Evolutionary conservation across 2,797 vertebrate species (phyloP).

Genomic region (Prunella strophiata): DNA sequence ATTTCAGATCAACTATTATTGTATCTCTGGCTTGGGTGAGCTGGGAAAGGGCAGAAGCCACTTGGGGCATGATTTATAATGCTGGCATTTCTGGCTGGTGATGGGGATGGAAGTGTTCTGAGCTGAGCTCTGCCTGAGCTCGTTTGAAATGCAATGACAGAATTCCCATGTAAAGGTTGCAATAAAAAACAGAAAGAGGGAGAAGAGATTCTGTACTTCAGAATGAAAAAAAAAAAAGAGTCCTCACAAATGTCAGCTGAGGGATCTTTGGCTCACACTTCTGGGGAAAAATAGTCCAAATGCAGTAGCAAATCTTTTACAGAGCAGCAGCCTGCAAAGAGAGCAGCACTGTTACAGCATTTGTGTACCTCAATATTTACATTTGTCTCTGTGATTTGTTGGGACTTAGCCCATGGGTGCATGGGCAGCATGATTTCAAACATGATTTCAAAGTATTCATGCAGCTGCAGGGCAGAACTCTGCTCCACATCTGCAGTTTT

Average conservation of each 20-base stretch:
- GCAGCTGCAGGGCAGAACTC: not conserved
- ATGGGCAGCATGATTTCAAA: not conserved
- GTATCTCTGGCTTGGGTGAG: conserved; percentile 38
- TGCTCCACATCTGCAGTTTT: not conserved
- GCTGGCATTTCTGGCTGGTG: conserved; percentile 48
- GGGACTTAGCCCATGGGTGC: not conserved
- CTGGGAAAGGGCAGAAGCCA: conserved; percentile 47
- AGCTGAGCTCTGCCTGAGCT: not conserved
- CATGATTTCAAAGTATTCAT: not conserved
- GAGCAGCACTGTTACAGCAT: not conserved
- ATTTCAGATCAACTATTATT: conserved; percentile 39
- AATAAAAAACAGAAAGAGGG: conserved; percentile 1
- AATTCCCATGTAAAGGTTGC: not conserved
- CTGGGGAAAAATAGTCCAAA: not conserved
- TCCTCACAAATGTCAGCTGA: conserved; percentile 15
- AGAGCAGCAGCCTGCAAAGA: not conserved
- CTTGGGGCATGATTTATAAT: conserved; percentile 36
- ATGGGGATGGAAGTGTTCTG: not conserved
- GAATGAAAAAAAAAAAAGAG: conserved; percentile 1
- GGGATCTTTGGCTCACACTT: not conserved
- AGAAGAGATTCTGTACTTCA: not conserved
- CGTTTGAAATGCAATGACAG: conserved; percentile 23
- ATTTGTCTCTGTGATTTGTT: not conserved
- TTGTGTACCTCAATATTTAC: not conserved
- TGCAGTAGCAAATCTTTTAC: not conserved